Evolutionary conservation across 1,140 invertebrate genomes (phyloP).

Genomic region (Pseudoatta argentina): DNA sequence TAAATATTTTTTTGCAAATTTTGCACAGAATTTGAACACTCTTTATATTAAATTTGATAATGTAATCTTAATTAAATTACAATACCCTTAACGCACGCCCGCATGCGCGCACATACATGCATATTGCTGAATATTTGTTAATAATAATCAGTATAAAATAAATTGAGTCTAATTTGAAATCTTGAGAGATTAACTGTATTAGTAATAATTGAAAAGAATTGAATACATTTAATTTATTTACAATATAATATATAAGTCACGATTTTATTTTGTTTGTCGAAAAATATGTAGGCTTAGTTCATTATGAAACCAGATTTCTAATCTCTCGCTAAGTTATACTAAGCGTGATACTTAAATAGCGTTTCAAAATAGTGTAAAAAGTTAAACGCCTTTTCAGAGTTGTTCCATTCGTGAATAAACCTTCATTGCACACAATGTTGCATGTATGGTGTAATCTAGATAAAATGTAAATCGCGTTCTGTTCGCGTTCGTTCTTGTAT

Average conservation of each 20-base stretch:
- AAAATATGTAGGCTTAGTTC: background rate
- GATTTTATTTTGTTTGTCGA: background rate
- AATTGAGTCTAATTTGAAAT: background rate
- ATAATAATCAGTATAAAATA: background rate
- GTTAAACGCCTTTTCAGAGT: conserved; percentile 40
- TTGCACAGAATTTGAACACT: background rate
- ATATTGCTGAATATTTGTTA: background rate
- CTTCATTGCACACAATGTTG: conserved; percentile 40
- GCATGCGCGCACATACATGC: background rate
- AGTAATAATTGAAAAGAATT: background rate
- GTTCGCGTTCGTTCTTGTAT: background rate
- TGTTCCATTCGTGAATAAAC: conserved; percentile 39
- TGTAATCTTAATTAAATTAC: background rate
- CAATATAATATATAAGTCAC: background rate
- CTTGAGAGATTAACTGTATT: background rate
- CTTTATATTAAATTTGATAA: background rate
- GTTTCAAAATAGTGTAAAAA: conserved; percentile 43
- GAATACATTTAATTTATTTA: background rate
- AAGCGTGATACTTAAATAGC: conserved; percentile 41
- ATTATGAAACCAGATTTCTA: background rate
- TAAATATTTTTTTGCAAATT: background rate
- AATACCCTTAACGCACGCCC: no score
- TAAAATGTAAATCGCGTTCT: conserved; percentile 52
- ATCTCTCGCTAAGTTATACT: background rate
- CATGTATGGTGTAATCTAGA: conserved; percentile 53